These are phyloP conservation scores for Cataglyphis altisquamis DNA, from an alignment of 2,888 invertebrate species.

Conservation along the genomic window DNA sequence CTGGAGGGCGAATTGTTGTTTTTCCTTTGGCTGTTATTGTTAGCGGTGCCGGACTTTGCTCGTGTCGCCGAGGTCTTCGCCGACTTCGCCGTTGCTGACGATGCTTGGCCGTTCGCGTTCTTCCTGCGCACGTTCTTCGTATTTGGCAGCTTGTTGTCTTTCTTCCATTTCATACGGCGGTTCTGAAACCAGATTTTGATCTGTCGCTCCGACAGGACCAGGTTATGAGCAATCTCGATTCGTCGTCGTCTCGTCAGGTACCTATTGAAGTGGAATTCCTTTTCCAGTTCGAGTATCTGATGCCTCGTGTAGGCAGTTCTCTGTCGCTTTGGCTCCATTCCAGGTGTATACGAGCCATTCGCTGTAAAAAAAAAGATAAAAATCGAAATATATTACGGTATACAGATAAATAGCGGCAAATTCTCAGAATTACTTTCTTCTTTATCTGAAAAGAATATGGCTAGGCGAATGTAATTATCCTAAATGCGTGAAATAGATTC, in stretches of 20 bases:
- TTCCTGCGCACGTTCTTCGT: constrained; percentile 91
- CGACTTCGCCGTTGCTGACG: constrained; percentile 76
- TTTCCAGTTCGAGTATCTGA: constrained; percentile 98
- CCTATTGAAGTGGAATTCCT: constrained; percentile 99
- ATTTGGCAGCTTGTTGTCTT: constrained; percentile 95
- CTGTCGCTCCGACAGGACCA: constrained; percentile 96
- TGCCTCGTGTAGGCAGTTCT: constrained; percentile 99
- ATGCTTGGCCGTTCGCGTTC: constrained; percentile 86
- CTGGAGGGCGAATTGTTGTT: constrained; percentile 86
- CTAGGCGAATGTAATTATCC: not conserved
- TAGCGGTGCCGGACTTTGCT: constrained; percentile 77
- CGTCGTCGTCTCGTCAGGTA: constrained; percentile 97
- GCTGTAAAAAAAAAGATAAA: constrained; percentile 88
- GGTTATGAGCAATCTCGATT: constrained; percentile 98
- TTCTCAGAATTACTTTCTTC: not conserved
- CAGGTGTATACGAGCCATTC: constrained; percentile 95
- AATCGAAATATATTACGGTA: constrained; percentile 49
- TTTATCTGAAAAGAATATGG: not conserved
- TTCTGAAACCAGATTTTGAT: constrained; percentile 97
- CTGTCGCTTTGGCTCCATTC: constrained; percentile 98
- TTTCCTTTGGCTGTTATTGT: constrained; percentile 91
- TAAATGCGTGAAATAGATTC: not conserved
- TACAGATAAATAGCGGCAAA: not conserved
- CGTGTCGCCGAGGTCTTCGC: constrained; percentile 75
- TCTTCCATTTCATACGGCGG: constrained; percentile 95